A percentile compares a stretch with the other conserved stretches of the same genome.
Evolutionary conservation across 2,888 invertebrate genomes (phyloP).

Genomic region (Diachrysia chrysitis): DNA sequence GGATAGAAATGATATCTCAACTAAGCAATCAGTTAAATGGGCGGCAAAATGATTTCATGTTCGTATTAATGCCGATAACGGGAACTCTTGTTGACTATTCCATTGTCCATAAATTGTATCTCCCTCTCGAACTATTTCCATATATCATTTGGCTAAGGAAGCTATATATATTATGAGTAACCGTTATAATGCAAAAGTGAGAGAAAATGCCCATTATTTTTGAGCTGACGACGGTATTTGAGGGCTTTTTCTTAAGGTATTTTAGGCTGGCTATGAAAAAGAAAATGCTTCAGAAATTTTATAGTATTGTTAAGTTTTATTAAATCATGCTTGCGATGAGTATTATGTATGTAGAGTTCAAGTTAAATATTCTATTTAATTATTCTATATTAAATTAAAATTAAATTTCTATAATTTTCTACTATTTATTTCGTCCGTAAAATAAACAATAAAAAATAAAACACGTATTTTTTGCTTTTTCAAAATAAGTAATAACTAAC

Average conservation of each 20-base stretch:
- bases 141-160: slow-evolving; percentile 36
- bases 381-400: no score
- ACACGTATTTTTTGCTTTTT: no score
- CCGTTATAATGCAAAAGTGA: not conserved
- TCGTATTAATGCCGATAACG: slow-evolving; percentile 19
- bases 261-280: not conserved
- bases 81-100: slow-evolving; percentile 25
- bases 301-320: no score
- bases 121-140: slow-evolving; percentile 27
- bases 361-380: no score
- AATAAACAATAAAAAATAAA: no score
- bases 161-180: not conserved
- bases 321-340: no score
- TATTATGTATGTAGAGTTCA: no score
- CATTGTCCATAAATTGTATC: slow-evolving; percentile 34
- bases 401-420: no score
- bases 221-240: not conserved
- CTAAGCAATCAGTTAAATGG: slow-evolving; percentile 28
- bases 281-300: not conserved
- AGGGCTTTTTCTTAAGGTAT: not conserved
- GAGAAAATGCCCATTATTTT: slow-evolving; percentile 1
- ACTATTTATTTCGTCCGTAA: no score
- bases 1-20: not conserved
- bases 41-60: slow-evolving; percentile 21
- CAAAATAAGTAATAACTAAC: no score